Conservation (phyloP, 2,888 invertebrate species). For the Congeria kusceri region DNA sequence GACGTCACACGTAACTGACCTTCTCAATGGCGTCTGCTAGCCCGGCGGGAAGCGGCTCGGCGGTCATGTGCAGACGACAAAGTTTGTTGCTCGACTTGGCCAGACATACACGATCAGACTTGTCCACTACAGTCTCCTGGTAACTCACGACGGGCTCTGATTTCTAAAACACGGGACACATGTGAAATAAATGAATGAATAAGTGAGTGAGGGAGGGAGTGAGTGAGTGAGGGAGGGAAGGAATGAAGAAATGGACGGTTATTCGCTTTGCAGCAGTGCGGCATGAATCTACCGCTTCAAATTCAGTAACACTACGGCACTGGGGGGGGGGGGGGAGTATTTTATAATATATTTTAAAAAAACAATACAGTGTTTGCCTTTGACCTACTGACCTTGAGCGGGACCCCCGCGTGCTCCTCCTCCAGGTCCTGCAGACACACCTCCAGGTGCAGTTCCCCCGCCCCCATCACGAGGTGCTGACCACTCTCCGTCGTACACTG, state of each 20-base stretch:
- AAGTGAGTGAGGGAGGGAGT: no score
- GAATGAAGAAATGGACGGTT: no score
- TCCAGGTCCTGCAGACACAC: constrained; percentile 98
- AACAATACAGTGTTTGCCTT: no score
- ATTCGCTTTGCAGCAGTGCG: no score
- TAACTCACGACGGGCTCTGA: constrained; percentile 97
- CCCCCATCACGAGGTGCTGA: constrained; percentile 99
- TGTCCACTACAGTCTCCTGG: constrained; percentile 97
- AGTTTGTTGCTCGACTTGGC: constrained; percentile 99
- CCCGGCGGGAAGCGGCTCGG: constrained; percentile 98
- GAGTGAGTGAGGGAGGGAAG: no score
- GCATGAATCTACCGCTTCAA: no score
- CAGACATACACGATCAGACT: constrained; percentile 97
- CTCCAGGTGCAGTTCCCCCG: constrained; percentile 99
- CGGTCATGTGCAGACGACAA: constrained; percentile 98
- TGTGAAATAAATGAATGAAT: not conserved
- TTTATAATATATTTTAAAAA: no score
- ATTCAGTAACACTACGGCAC: no score
- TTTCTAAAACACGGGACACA: constrained; percentile 91
- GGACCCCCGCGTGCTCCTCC: constrained; percentile 99
- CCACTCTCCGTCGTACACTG: constrained; percentile 99
- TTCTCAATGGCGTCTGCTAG: constrained; percentile 98
- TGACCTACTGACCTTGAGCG: constrained; percentile 66
- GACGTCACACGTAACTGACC: constrained; percentile 82
- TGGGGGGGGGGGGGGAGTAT: no score